These are phyloP conservation scores for Mesorhabditis spiculigera DNA, from an alignment of 2,888 invertebrate species.

Conservation along the genomic window DNA sequence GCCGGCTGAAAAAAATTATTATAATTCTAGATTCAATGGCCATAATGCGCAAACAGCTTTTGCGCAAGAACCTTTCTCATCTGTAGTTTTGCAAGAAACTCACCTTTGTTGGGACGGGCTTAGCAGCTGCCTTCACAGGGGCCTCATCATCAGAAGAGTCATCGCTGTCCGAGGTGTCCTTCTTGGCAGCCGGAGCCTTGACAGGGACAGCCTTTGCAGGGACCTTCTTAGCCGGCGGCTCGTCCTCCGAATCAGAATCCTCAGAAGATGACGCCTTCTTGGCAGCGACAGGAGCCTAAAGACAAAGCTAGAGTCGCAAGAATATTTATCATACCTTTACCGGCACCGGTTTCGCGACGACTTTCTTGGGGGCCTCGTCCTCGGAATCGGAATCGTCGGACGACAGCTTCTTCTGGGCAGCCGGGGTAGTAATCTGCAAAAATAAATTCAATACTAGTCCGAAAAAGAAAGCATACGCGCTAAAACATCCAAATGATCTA, in stretches of 20 bases:
- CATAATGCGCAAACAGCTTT: background rate
- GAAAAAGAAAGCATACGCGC: background rate
- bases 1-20: background rate
- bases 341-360: background rate
- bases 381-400: conserved; percentile 18
- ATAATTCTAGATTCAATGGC: conserved; percentile 7
- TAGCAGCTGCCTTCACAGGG: conserved; percentile 9
- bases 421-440: background rate
- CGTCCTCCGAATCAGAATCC: conserved; percentile 14
- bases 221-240: conserved; percentile 11
- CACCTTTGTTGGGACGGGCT: background rate
- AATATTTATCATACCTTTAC: conserved; percentile 5
- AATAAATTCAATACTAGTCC: background rate
- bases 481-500: background rate
- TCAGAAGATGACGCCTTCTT: conserved; percentile 28
- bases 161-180: conserved; percentile 11
- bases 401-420: conserved; percentile 4
- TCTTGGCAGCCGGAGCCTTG: conserved; percentile 18
- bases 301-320: background rate
- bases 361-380: conserved; percentile 15
- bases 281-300: conserved; percentile 12
- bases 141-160: conserved; percentile 23
- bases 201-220: conserved; percentile 15
- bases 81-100: conserved; percentile 8
- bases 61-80: background rate